phyloP scores from a whole-genome alignment of 2,797 vertebrate species.

The Brotula barbata region DNA sequence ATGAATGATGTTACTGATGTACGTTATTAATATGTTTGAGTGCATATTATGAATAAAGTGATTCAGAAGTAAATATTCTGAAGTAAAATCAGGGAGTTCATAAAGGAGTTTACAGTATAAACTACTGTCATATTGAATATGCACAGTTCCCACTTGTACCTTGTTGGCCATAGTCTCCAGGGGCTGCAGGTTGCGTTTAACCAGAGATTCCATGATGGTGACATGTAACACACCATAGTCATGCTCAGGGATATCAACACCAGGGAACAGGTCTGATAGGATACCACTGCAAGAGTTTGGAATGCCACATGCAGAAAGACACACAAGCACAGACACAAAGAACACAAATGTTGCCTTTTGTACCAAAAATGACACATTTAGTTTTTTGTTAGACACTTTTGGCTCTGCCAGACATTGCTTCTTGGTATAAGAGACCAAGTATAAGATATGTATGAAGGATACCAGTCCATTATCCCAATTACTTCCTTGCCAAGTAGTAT shows the following conservation, averaged over 20 bases:
- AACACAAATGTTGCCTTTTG: no score
- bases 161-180: conserved; percentile 79
- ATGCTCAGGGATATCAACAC: conserved; percentile 85
- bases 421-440: neutral
- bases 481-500: neutral
- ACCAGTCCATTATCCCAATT: neutral
- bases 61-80: neutral
- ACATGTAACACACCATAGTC: conserved; percentile 86
- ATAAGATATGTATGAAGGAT: neutral
- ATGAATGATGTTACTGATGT: no score
- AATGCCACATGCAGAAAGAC: conserved; percentile 23
- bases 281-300: conserved; percentile 78
- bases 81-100: neutral
- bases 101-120: no score
- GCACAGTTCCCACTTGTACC: conserved; percentile 44
- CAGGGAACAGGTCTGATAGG: conserved; percentile 89
- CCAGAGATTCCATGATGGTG: conserved; percentile 81
- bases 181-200: conserved; percentile 80
- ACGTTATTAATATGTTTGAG: no score
- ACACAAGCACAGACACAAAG: conserved; percentile 2
- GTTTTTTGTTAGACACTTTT: neutral
- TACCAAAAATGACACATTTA: no score
- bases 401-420: neutral
- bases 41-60: neutral
- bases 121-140: no score